Evolutionary conservation across 2,113 vertebrate species (phyloP).

Genomic region (Felis chaus): DNA sequence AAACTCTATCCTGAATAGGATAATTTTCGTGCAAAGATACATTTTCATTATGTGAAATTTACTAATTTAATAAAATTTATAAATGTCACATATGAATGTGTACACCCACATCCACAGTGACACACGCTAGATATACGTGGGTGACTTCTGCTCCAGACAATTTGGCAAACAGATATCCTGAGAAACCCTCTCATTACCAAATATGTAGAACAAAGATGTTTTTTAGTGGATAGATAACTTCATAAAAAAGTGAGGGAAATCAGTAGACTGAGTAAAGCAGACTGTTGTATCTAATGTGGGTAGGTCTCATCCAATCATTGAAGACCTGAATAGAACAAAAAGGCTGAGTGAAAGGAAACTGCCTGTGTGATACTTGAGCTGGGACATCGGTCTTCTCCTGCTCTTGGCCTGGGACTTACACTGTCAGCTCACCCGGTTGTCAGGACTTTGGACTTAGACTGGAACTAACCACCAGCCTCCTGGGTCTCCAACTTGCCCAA

Average conservation of each 20-base stretch:
- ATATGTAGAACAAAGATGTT: not conserved
- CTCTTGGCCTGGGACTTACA: not conserved
- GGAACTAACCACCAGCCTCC: not conserved
- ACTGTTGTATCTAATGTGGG: not conserved
- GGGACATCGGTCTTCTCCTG: not conserved
- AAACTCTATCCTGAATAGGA: not conserved
- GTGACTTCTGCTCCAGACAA: not conserved
- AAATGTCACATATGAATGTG: not conserved
- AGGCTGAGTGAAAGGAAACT: not conserved
- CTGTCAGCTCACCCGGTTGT: not conserved
- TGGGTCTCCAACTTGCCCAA: not conserved
- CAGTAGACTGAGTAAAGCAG: not conserved
- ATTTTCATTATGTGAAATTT: not conserved
- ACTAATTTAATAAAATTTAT: not conserved
- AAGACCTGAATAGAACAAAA: not conserved
- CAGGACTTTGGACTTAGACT: not conserved
- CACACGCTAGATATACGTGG: not conserved
- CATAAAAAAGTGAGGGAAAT: not conserved
- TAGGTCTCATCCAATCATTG: not conserved
- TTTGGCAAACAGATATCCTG: not conserved
- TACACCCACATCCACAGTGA: not conserved
- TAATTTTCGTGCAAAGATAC: not conserved
- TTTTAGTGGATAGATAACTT: not conserved
- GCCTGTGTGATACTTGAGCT: not conserved
- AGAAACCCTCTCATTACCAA: not conserved